Percentiles rank a stretch among this genome's conserved stretches.
phyloP scores from a whole-genome alignment of 2,113 vertebrate genomes.

The Myrmecophaga tridactyla region DNA sequence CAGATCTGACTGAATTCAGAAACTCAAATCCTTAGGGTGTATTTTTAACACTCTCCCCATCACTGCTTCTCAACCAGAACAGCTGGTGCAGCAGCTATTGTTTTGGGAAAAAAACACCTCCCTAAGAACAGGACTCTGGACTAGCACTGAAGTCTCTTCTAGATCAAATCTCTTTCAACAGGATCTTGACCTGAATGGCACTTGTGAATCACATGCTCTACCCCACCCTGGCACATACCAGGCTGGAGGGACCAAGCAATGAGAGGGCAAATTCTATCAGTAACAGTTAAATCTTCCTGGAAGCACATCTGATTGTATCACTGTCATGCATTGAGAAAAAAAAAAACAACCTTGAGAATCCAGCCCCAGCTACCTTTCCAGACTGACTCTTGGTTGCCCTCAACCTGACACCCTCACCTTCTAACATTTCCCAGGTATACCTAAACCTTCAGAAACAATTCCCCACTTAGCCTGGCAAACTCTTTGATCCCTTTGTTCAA shows the following conservation, averaged over 20 bases:
- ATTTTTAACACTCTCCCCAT: slow-evolving; percentile 62
- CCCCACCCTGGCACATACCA: not conserved
- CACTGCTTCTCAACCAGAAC: slow-evolving; percentile 57
- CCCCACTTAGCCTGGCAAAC: not conserved
- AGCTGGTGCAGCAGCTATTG: slow-evolving; percentile 62
- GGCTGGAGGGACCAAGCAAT: not conserved
- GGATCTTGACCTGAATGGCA: not conserved
- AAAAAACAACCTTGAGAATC: not conserved
- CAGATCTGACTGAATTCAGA: slow-evolving; percentile 52
- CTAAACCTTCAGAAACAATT: not conserved
- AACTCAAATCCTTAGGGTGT: slow-evolving; percentile 10
- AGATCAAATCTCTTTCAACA: not conserved
- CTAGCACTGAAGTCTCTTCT: not conserved
- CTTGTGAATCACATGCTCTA: not conserved
- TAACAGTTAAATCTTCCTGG: not conserved
- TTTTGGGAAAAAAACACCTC: not conserved
- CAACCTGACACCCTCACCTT: not conserved
- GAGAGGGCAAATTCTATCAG: not conserved
- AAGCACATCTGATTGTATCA: not conserved
- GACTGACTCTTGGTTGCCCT: not conserved
- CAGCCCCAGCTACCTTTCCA: not conserved
- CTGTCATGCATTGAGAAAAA: not conserved
- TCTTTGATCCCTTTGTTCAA: not conserved
- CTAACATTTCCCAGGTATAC: not conserved
- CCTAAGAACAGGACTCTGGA: slow-evolving; percentile 25